Evolutionary conservation across 2,888 invertebrate species (phyloP).

Genomic region (Epirrhoe tristata): DNA sequence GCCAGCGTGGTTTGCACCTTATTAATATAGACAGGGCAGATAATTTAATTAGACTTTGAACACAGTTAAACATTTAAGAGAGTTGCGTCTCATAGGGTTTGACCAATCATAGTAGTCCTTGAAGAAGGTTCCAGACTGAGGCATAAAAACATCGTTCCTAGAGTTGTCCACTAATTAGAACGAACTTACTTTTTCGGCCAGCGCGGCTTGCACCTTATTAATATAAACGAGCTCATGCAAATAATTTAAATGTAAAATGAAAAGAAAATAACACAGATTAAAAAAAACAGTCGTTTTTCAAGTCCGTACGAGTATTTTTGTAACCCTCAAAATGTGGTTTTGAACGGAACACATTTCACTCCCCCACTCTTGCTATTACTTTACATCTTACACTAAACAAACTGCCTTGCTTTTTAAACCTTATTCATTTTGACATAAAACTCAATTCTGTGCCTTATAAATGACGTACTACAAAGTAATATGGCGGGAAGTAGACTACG

Average conservation of each 20-base stretch:
- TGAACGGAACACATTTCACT: conserved; percentile 73
- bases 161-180: no score
- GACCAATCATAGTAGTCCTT: no score
- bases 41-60: no score
- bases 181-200: no score
- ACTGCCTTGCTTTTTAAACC: conserved; percentile 14
- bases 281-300: conserved; percentile 56
- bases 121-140: no score
- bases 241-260: neutral
- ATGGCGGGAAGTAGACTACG: conserved; percentile 77
- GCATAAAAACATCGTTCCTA: no score
- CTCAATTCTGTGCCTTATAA: conserved; percentile 9
- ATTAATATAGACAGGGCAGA: no score
- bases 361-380: conserved; percentile 67
- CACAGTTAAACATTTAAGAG: no score
- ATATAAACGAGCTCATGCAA: neutral
- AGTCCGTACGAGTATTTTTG: conserved; percentile 58
- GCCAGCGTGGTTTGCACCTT: no score
- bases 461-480: conserved; percentile 79
- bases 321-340: conserved; percentile 64
- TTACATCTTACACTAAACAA: conserved; percentile 56
- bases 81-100: no score
- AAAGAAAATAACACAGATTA: neutral
- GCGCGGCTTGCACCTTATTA: no score
- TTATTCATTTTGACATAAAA: conserved; percentile 14